Conservation (phyloP, 2,113 vertebrate genomes). For the Anoura caudifer region DNA sequence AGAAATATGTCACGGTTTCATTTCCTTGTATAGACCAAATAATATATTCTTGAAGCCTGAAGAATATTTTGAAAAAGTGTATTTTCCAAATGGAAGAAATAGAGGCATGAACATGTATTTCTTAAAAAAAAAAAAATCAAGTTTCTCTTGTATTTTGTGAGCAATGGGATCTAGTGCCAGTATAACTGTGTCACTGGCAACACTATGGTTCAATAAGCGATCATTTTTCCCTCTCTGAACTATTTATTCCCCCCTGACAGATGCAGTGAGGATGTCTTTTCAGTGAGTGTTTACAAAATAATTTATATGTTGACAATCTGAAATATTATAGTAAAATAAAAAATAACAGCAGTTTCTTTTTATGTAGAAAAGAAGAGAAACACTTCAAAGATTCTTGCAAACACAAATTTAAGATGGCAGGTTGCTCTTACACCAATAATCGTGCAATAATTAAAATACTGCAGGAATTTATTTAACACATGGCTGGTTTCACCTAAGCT, state of each 20-base stretch:
- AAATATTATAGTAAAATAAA: constrained; percentile 7
- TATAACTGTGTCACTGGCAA: neutral
- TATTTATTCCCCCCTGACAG: neutral
- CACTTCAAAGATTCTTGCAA: neutral
- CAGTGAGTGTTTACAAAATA: constrained; percentile 2
- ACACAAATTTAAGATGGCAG: neutral
- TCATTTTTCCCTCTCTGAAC: neutral
- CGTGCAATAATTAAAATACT: neutral
- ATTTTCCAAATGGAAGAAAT: constrained; percentile 3
- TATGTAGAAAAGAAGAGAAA: neutral
- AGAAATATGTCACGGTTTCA: neutral
- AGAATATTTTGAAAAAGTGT: neutral
- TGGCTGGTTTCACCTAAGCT: neutral
- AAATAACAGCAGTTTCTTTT: neutral
- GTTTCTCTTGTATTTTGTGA: neutral
- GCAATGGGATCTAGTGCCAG: neutral
- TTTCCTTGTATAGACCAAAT: neutral
- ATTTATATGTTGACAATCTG: neutral
- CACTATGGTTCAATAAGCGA: neutral
- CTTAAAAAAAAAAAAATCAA: neutral
- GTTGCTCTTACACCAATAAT: neutral
- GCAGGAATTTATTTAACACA: neutral
- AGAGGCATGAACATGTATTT: neutral
- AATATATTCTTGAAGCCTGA: neutral
- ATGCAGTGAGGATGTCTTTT: neutral